Percentiles rank a stretch among this genome's conserved stretches.
phyloP scores from a whole-genome alignment of 2,888 invertebrate species.

The Orthosia incerta region DNA sequence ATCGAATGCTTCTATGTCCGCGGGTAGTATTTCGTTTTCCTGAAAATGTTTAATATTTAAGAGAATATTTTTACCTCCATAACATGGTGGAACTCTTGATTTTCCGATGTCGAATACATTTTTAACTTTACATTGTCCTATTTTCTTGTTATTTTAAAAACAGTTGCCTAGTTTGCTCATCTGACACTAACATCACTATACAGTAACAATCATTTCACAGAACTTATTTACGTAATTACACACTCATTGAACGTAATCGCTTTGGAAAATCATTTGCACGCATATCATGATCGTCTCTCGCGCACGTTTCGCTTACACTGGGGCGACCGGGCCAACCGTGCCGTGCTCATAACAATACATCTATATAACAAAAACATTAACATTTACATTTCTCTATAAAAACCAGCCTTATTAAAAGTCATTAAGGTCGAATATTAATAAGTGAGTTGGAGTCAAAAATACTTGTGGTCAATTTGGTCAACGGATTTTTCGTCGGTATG shows the following conservation, averaged over 20 bases:
- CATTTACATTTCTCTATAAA: slow-evolving; percentile 49
- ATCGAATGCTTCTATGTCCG: slow-evolving; percentile 88
- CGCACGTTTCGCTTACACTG: slow-evolving; percentile 77
- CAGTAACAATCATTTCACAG: slow-evolving; percentile 59
- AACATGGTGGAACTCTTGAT: slow-evolving; percentile 55
- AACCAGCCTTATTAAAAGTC: slow-evolving; percentile 47
- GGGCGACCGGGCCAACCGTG: slow-evolving; percentile 66
- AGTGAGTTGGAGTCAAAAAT: slow-evolving; percentile 49
- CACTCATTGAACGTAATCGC: slow-evolving; percentile 69
- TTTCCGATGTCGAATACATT: slow-evolving; percentile 58
- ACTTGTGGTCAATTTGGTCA: slow-evolving; percentile 78
- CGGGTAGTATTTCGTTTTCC: slow-evolving; percentile 84
- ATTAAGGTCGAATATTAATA: slow-evolving; percentile 63
- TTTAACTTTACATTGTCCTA: slow-evolving; percentile 43
- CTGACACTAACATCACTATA: slow-evolving; percentile 42
- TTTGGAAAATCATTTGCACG: slow-evolving; percentile 71
- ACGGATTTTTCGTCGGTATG: slow-evolving; percentile 78
- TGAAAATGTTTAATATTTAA: slow-evolving; percentile 79
- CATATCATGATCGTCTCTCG: slow-evolving; percentile 74
- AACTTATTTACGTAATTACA: slow-evolving; percentile 66
- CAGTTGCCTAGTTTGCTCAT: not conserved
- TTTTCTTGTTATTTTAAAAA: slow-evolving; percentile 14
- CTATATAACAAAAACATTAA: slow-evolving; percentile 59
- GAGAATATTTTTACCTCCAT: slow-evolving; percentile 60
- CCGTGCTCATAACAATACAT: slow-evolving; percentile 67